Percentiles rank a stretch among this genome's conserved stretches.
phyloP scores from a whole-genome alignment of 2,888 invertebrate species.

The Melieria picta region DNA sequence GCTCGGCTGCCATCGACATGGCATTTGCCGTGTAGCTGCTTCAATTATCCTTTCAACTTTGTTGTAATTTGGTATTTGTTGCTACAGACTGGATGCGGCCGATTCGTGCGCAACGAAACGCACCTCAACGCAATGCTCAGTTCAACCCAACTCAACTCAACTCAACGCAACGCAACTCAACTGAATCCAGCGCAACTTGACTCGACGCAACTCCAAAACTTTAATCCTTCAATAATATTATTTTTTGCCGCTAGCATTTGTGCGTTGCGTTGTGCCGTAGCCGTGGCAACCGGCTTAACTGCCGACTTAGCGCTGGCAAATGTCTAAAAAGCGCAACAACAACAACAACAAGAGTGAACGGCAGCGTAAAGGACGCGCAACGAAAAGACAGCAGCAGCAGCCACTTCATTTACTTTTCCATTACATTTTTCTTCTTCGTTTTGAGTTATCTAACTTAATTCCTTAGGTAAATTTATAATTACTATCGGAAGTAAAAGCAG shows the following conservation, averaged over 20 bases:
- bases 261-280: neutral
- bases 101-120: slow-evolving; percentile 17
- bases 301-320: slow-evolving; percentile 1
- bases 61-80: slow-evolving; percentile 12
- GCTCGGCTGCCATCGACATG: too few species aligned
- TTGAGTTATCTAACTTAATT: slow-evolving; percentile 22
- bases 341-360: neutral
- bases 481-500: neutral
- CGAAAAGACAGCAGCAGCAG: neutral
- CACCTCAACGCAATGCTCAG: slow-evolving; percentile 2
- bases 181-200: slow-evolving; percentile 4
- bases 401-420: slow-evolving; percentile 24
- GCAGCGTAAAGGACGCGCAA: neutral
- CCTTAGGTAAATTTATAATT: slow-evolving; percentile 28
- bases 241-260: slow-evolving; percentile 9
- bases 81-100: slow-evolving; percentile 12
- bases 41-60: slow-evolving; percentile 25
- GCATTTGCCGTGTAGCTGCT: slow-evolving; percentile 24
- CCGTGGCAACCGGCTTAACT: neutral
- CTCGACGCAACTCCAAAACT: slow-evolving; percentile 17
- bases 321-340: neutral
- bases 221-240: slow-evolving; percentile 32
- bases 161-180: neutral
- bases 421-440: neutral
- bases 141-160: neutral